Conservation (phyloP, 2,888 invertebrate species). For the Liodrosophila aerea region DNA sequence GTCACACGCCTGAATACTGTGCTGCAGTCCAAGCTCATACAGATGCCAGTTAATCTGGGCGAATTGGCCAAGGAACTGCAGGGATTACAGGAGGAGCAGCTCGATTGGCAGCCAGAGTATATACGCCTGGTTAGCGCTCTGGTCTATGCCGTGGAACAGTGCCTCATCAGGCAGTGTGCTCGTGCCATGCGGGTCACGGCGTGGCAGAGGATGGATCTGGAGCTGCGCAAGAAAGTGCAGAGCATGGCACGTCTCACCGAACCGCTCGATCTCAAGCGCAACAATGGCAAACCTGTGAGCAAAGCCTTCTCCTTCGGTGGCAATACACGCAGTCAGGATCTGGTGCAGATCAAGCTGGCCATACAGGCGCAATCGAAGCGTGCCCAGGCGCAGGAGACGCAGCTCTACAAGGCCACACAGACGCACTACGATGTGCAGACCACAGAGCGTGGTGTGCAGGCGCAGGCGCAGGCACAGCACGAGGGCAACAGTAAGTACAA, state of each 20-base stretch:
- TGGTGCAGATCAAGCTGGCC: constrained; percentile 82
- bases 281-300: constrained; percentile 71
- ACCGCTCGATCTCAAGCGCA: constrained; percentile 79
- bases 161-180: constrained; percentile 87
- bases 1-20: constrained; percentile 82
- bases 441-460: constrained; percentile 43
- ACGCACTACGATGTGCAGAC: constrained; percentile 77
- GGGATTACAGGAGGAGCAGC: constrained; percentile 81
- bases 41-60: constrained; percentile 80
- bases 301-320: constrained; percentile 81
- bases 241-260: constrained; percentile 85
- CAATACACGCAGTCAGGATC: constrained; percentile 81
- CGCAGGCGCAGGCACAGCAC: constrained; percentile 68
- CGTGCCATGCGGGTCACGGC: constrained; percentile 86
- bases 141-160: constrained; percentile 87
- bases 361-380: constrained; percentile 83
- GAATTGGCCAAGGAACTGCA: constrained; percentile 80
- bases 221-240: constrained; percentile 86
- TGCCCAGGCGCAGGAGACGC: constrained; percentile 79
- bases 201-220: constrained; percentile 86
- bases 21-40: constrained; percentile 81
- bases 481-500: constrained; percentile 75
- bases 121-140: constrained; percentile 86
- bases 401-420: constrained; percentile 80
- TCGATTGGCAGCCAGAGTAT: constrained; percentile 84